Evolutionary conservation across 2,888 invertebrate species (phyloP), one percentile per base, ranked within the genome.

Genomic region (Hartigia nigra): DNA sequence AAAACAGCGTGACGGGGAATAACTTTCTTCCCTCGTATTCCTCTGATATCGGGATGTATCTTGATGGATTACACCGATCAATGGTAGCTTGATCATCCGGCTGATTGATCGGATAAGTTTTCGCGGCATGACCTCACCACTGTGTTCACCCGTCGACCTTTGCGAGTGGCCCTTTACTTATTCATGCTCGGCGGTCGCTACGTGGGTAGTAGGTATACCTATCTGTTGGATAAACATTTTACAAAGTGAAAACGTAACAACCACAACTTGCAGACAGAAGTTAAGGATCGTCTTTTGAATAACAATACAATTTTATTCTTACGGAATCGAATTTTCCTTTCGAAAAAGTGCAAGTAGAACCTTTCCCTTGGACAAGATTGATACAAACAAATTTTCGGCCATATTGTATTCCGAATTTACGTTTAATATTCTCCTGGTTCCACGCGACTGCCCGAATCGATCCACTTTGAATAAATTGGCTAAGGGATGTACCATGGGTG

Each of bases 61-160:
- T 77, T 83, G 84, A 84, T 86, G 84, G 83, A 87, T 87, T 84
- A 83, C 80, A 76, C 77, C 83, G 81, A 87, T 87, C 84, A 84
- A 83, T 82, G 82, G 81, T 82, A 83, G 81, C 77, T 84, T 84
- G 83, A 86, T 84, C 83, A 81, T 82, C 78, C 77, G 82, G 78
- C 82, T 84, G 86, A 87, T 87, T 84, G 86, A 87, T 88, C 82
- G 82, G 85, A 84, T 84, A 82, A 88, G 83, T 84, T 87, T 84
- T 78, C 75, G 74, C 39, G 70, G 75, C 37, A 77, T 72, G 78
- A 79, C 78, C 75, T 35, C 76, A 77, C 77, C 79, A 74, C 78
- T 75, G 70, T 35, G 35, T 23, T 77, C n/a, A 23, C 35, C 70
- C 77, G n/a, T 72, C 72, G 32, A 69, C 37, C 76, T 31, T 69